Evolutionary conservation across 2,797 vertebrate species (phyloP), one percentile per base, ranked within the genome.

Genomic region (Molothrus aeneus): DNA sequence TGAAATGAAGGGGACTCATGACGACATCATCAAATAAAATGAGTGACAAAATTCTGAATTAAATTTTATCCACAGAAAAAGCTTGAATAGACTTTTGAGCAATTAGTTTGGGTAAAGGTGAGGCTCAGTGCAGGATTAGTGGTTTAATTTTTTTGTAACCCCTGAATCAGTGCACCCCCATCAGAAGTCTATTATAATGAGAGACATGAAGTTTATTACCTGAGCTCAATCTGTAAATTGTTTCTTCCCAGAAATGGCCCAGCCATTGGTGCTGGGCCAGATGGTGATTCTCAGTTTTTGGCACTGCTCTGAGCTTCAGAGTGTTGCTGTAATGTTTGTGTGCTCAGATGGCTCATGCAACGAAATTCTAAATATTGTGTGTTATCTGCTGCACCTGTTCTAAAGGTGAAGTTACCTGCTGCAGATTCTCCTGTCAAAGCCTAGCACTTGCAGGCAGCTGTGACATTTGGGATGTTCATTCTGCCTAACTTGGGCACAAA

Each of bases 401-500:
- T 61, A 24, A 68, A 36, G 24, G 18, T 42, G 29, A 65, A 10
- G 25, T 31, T 64, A 13, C 34, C 45, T 72, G 18, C 79, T 80
- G 31, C 4, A 60, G 15, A 34, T 40, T 57, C 9, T 92, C 26
- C 47, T 22, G 19, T 40, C 22, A 72, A 91, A 85, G 28, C 15
- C 4, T 42, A 4, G 4, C 6, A 69, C 10, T 6, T 50, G 4
- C 19, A 66, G 21, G 6, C 11, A 40, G 0, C 20, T 29, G 19
- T 54, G 40, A 38, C 28, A 10, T 63, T 61, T 70, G 25, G 12
- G 25, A 13, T 50, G 31, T 12, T 78, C 6, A 21, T 54, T 83
- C 24, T 77, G 12, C 26, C 69, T 43, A 28, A 43, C 3, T 10
- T n/a, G 14, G 9, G 13, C 53, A 32, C 14, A 54, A 66, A 34